These are phyloP conservation scores for Trachemys scripta DNA, from an alignment of 2,113 vertebrate genomes.

Conservation along the genomic window DNA sequence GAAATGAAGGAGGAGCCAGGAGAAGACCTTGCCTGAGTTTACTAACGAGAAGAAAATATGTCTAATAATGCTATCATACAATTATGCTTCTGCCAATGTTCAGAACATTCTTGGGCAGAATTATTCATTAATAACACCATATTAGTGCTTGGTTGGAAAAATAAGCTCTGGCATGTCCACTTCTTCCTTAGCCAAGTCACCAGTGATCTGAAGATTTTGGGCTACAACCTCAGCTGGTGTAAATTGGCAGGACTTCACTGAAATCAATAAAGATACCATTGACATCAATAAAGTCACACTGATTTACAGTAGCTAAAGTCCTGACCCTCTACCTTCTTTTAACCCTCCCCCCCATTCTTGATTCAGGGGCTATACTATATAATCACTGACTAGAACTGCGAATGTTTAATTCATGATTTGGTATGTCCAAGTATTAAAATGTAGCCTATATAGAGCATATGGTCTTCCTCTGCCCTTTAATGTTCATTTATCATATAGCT, in stretches of 20 bases:
- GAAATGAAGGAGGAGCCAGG: background rate
- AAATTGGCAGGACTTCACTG: background rate
- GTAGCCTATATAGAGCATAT: slow-evolving; percentile 48
- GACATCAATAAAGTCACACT: slow-evolving; percentile 25
- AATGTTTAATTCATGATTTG: slow-evolving; percentile 47
- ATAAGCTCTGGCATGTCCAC: background rate
- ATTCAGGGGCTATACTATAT: slow-evolving; percentile 37
- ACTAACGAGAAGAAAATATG: background rate
- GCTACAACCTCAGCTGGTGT: slow-evolving; percentile 17
- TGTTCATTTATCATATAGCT: slow-evolving; percentile 50
- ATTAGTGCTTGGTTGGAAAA: background rate
- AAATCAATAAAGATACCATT: slow-evolving; percentile 1
- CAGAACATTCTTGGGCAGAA: background rate
- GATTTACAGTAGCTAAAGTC: slow-evolving; percentile 56
- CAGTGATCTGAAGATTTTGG: background rate
- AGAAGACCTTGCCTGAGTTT: background rate
- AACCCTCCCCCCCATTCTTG: background rate
- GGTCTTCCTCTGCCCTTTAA: slow-evolving; percentile 68
- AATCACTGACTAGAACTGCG: slow-evolving; percentile 27
- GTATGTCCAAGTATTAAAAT: slow-evolving; percentile 64
- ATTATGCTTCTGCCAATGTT: background rate
- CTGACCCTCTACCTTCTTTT: slow-evolving; percentile 58
- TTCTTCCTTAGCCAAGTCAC: background rate
- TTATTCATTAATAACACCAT: slow-evolving; percentile 1
- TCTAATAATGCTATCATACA: background rate